Evolutionary conservation across 1,140 invertebrate species (phyloP).

Genomic region (Maconellicoccus hirsutus): DNA sequence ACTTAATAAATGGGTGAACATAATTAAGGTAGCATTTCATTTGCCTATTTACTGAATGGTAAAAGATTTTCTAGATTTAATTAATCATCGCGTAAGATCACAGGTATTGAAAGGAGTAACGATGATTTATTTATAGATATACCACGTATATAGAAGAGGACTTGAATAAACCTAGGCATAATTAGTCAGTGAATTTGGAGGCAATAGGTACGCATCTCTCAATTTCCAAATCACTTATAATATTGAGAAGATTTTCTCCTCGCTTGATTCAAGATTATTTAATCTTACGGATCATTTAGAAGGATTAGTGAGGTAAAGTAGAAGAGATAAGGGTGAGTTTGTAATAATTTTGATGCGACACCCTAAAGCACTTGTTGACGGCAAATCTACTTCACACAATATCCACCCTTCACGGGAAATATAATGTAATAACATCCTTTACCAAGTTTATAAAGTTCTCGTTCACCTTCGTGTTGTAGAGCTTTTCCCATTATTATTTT

Average conservation of each 20-base stretch:
- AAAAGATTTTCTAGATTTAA: neutral
- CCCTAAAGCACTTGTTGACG: constrained; percentile 21
- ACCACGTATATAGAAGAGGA: neutral
- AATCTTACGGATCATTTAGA: constrained; percentile 21
- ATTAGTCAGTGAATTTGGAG: too few relatives aligned
- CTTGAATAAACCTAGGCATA: too few relatives aligned
- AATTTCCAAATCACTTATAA: neutral
- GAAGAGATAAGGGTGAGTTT: constrained; percentile 10
- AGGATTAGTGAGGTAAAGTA: constrained; percentile 14
- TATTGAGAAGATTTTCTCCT: neutral
- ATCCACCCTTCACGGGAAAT: constrained; percentile 15
- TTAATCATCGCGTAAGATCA: neutral
- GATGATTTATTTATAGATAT: neutral
- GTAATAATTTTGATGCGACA: constrained; percentile 19
- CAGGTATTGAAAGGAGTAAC: neutral
- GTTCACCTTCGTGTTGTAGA: neutral
- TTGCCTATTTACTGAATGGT: neutral
- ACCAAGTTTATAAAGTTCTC: constrained; percentile 13
- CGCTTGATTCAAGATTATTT: constrained; percentile 11
- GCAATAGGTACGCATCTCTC: too few relatives aligned
- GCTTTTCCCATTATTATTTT: constrained; percentile 15
- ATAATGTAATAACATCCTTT: constrained; percentile 20
- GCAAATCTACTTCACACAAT: constrained; percentile 21
- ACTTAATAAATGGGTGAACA: constrained; percentile 11
- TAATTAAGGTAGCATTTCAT: neutral